phyloP scores from a whole-genome alignment of 2,113 vertebrate genomes.

The Rafetus swinhoei region DNA sequence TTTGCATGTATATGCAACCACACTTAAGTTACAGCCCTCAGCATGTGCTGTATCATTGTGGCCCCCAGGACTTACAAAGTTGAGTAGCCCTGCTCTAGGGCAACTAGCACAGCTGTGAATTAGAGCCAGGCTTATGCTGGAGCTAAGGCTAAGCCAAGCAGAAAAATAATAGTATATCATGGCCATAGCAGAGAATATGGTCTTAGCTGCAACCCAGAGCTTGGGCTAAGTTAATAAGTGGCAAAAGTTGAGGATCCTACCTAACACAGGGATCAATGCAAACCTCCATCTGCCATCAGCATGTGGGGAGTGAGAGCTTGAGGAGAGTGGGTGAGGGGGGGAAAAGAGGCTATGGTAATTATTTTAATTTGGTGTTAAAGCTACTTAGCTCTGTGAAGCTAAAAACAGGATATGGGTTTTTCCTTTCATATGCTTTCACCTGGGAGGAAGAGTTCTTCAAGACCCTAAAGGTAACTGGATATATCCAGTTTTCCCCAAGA shows the following conservation, averaged over 20 bases:
- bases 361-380: neutral
- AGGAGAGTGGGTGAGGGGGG: neutral
- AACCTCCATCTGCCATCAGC: neutral
- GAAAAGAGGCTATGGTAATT: neutral
- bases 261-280: neutral
- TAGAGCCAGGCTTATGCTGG: neutral
- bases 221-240: neutral
- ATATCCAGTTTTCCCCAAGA: neutral
- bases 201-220: neutral
- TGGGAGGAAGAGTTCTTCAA: rapidly evolving
- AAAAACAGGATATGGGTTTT: neutral
- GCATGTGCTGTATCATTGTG: no score
- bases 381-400: neutral
- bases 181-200: neutral
- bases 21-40: no score
- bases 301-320: neutral
- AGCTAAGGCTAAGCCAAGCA: neutral
- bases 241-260: neutral
- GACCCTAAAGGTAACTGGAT: neutral
- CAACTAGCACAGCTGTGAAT: neutral
- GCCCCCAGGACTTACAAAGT: no score
- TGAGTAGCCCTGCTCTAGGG: neutral
- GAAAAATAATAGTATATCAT: neutral
- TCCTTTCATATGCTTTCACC: rapidly evolving
- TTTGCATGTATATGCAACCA: no score